These are phyloP conservation scores for Pantherophis guttatus DNA, from an alignment of 2,113 vertebrate genomes.

Conservation along the genomic window DNA sequence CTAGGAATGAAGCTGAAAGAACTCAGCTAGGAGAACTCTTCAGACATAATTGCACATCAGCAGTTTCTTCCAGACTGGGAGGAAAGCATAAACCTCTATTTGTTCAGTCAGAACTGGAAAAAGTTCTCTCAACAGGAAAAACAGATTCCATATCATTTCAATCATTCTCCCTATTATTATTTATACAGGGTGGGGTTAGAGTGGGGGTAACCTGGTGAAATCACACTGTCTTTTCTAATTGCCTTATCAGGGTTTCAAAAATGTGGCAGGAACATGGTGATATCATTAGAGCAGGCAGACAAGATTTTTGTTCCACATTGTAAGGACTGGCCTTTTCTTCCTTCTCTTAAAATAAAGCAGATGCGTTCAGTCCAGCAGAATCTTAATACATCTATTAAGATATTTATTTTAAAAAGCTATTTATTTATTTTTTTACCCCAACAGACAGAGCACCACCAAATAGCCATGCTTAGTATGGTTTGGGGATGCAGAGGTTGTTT, in stretches of 20 bases:
- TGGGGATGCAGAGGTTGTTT: not conserved
- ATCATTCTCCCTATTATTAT: not conserved
- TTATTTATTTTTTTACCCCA: not conserved
- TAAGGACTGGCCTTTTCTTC: not conserved
- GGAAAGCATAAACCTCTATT: not conserved
- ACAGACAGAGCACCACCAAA: not conserved
- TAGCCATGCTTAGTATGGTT: not conserved
- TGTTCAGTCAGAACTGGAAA: not conserved
- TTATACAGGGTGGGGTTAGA: not conserved
- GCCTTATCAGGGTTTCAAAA: not conserved
- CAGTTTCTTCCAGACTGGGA: not conserved
- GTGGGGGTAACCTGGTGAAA: not conserved
- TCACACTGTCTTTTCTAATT: not conserved
- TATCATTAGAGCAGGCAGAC: not conserved
- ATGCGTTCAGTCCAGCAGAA: not conserved
- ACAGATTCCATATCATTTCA: not conserved
- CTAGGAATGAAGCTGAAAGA: not conserved
- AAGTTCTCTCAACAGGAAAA: not conserved
- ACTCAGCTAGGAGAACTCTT: not conserved
- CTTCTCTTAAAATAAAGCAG: not conserved
- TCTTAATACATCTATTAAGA: not conserved
- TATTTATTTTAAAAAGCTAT: not conserved
- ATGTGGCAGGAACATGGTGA: not conserved
- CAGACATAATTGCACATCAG: conserved; percentile 1
- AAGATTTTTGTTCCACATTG: not conserved